Percentiles rank a stretch among this genome's conserved stretches.
These are phyloP conservation scores for Macrosoma leucophasiata DNA, from an alignment of 2,888 invertebrate genomes.

Conservation along the genomic window DNA sequence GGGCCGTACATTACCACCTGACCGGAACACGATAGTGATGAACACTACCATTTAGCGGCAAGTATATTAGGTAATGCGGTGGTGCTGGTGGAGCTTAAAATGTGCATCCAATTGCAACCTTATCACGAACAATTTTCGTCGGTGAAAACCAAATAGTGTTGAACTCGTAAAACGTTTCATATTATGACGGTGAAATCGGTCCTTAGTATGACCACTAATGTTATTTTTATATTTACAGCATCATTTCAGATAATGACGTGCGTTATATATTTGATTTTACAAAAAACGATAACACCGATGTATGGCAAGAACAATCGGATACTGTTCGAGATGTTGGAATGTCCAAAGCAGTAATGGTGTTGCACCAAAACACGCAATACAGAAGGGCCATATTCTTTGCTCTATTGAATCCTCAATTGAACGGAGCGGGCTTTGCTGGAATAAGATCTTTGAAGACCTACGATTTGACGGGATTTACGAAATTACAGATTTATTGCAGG, in stretches of 20 bases:
- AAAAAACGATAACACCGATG: constrained; percentile 58
- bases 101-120: no score
- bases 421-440: constrained; percentile 81
- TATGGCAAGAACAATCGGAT: constrained; percentile 79
- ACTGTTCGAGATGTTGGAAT: constrained; percentile 78
- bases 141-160: no score
- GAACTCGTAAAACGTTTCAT: no score
- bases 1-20: no score
- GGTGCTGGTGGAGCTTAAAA: no score
- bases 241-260: constrained; percentile 34
- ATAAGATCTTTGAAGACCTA: constrained; percentile 65
- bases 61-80: no score
- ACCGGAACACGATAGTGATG: no score
- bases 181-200: no score
- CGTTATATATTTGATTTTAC: constrained; percentile 77
- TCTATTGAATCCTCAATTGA: constrained; percentile 78
- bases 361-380: constrained; percentile 76
- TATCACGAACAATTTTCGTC: no score
- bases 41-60: no score
- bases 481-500: constrained; percentile 71
- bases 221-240: constrained; percentile 28
- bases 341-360: constrained; percentile 77
- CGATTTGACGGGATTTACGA: constrained; percentile 63
- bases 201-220: no score
- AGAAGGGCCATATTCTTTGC: constrained; percentile 79